Conservation (phyloP, 2,113 vertebrate species). For the Actinemys pallida region DNA sequence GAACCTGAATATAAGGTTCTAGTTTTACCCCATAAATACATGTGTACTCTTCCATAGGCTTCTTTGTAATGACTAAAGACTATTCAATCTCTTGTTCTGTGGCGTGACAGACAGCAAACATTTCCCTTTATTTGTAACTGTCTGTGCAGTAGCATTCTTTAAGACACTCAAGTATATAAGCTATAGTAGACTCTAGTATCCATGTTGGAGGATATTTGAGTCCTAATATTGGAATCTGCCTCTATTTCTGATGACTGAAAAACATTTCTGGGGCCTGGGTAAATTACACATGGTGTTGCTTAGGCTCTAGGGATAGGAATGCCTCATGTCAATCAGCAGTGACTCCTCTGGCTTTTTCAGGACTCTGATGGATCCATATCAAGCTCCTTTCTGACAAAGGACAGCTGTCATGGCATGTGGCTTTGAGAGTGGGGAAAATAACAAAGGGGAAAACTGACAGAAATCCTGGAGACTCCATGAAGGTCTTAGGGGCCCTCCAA, state of each 20-base stretch:
- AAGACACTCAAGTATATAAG: not conserved
- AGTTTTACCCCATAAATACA: not conserved
- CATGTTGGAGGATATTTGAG: not conserved
- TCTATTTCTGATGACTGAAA: not conserved
- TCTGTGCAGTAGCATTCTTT: not conserved
- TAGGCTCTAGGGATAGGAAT: not conserved
- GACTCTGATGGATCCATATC: not conserved
- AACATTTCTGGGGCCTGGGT: not conserved
- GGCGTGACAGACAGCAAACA: not conserved
- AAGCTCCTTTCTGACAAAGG: not conserved
- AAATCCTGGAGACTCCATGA: not conserved
- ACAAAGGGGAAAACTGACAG: not conserved
- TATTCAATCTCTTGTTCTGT: not conserved
- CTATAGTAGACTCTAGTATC: not conserved
- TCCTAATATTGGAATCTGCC: not conserved
- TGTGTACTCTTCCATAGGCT: not conserved
- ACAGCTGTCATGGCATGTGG: not conserved
- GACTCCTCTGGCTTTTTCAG: not conserved
- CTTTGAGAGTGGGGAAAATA: not conserved
- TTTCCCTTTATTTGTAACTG: not conserved
- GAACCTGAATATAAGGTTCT: not conserved
- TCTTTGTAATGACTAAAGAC: not conserved
- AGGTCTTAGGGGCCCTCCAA: not conserved
- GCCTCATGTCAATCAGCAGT: not conserved
- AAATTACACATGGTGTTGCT: constrained; percentile 7